Evolutionary conservation across 2,797 vertebrate genomes (phyloP).

Genomic region (Danio aesculapii): DNA sequence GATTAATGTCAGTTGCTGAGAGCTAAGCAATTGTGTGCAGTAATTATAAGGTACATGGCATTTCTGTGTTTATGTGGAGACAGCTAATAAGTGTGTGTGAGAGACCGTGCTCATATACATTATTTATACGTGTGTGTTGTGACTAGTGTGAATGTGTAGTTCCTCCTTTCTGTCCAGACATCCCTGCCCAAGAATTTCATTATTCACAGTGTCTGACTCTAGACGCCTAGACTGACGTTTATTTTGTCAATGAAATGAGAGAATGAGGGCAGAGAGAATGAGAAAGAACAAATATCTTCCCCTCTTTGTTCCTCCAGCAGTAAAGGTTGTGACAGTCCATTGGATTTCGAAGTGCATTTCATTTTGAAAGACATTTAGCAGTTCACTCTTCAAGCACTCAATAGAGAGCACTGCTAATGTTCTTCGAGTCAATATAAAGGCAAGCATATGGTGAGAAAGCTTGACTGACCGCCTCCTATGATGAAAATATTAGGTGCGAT

Average conservation of each 20-base stretch:
- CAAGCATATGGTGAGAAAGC: conserved; percentile 20
- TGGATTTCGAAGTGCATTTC: conserved; percentile 26
- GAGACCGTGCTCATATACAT: neutral
- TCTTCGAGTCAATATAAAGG: conserved; percentile 29
- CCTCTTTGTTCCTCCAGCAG: conserved; percentile 37
- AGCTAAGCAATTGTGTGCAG: conserved; percentile 14
- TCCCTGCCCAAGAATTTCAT: conserved; percentile 52
- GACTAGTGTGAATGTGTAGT: conserved; percentile 10
- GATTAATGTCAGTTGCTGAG: conserved; percentile 4
- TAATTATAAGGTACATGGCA: conserved; percentile 6
- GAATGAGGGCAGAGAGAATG: neutral
- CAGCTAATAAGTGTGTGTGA: conserved; percentile 14
- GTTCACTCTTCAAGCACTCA: conserved; percentile 25
- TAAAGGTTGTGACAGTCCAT: neutral
- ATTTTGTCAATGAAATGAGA: conserved; percentile 49
- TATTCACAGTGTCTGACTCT: conserved; percentile 54
- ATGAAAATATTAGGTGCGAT: conserved; percentile 23
- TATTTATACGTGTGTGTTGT: conserved; percentile 22
- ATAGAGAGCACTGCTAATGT: conserved; percentile 31
- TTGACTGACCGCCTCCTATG: neutral
- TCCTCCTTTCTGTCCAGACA: conserved; percentile 4
- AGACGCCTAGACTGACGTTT: conserved; percentile 50
- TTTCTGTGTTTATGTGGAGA: conserved; percentile 6
- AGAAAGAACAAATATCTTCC: conserved; percentile 28
- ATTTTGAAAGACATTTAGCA: conserved; percentile 26